A percentile compares a stretch with the other conserved stretches of the same genome.
These are phyloP conservation scores for Ennomos erosarius DNA, from an alignment of 2,888 invertebrate species.

Conservation along the genomic window DNA sequence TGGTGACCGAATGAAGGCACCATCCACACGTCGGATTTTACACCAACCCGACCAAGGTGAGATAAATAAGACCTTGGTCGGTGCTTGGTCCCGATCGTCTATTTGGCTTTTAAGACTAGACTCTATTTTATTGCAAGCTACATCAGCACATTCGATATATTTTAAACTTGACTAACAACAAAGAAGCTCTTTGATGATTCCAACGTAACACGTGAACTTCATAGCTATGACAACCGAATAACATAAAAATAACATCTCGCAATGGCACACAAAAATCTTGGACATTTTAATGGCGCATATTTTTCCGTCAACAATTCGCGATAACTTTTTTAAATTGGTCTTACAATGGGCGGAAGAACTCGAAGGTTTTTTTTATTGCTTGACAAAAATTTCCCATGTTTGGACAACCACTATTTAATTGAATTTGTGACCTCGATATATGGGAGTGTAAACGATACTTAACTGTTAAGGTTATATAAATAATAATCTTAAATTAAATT, in stretches of 20 bases:
- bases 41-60: no score
- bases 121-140: no score
- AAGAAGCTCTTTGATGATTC: no score
- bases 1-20: no score
- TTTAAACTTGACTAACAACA: no score
- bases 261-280: constrained; percentile 22
- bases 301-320: constrained; percentile 31
- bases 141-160: no score
- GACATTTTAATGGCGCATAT: constrained; percentile 32
- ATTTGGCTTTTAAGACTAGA: no score
- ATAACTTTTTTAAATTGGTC: constrained; percentile 34
- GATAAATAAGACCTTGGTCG: no score
- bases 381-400: constrained; percentile 29
- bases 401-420: constrained; percentile 18
- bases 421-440: constrained; percentile 28
- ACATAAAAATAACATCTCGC: constrained; percentile 8
- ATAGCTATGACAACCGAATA: background rate
- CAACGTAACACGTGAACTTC: no score
- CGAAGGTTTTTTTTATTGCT: constrained; percentile 31
- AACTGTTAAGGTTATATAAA: background rate
- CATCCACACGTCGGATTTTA: no score
- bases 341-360: constrained; percentile 39
- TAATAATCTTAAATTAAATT: no score
- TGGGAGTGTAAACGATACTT: background rate
- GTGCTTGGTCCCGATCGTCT: no score